phyloP scores from a whole-genome alignment of 2,888 invertebrate genomes.

The Criorhina ranunculi region DNA sequence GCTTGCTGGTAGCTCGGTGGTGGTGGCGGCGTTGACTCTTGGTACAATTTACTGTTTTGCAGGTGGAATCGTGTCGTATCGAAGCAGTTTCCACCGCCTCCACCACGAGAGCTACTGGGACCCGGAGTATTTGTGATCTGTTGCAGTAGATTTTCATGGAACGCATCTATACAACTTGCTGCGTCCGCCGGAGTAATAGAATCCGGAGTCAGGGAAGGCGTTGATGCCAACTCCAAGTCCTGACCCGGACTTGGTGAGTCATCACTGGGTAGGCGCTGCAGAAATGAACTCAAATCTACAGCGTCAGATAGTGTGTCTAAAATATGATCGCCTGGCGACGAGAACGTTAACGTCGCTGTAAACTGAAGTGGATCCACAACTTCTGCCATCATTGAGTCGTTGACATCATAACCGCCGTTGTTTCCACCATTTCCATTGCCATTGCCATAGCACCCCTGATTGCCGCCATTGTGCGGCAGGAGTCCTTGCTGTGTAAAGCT shows the following conservation, averaged over 20 bases:
- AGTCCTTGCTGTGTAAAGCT: slow-evolving; percentile 82
- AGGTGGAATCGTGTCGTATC: slow-evolving; percentile 78
- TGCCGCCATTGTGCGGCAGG: slow-evolving; percentile 84
- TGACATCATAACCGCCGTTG: slow-evolving; percentile 85
- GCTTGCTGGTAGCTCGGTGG: slow-evolving; percentile 87
- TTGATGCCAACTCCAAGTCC: slow-evolving; percentile 90
- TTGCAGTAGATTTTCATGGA: slow-evolving; percentile 90
- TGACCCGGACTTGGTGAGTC: slow-evolving; percentile 86
- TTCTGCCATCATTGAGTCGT: slow-evolving; percentile 90
- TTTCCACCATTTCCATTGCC: slow-evolving; percentile 73
- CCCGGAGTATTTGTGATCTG: slow-evolving; percentile 85
- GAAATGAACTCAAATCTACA: slow-evolving; percentile 90
- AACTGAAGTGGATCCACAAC: slow-evolving; percentile 93
- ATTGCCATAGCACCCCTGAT: slow-evolving; percentile 84
- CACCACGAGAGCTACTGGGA: slow-evolving; percentile 57
- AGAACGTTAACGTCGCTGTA: slow-evolving; percentile 92
- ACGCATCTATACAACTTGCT: slow-evolving; percentile 88
- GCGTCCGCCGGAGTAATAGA: slow-evolving; percentile 85
- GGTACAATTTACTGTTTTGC: slow-evolving; percentile 88
- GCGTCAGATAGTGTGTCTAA: slow-evolving; percentile 92
- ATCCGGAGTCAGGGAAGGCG: slow-evolving; percentile 90
- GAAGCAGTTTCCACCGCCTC: slow-evolving; percentile 79
- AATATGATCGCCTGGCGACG: slow-evolving; percentile 90
- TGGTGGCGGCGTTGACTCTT: slow-evolving; percentile 83
- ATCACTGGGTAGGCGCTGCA: slow-evolving; percentile 88